Evolutionary conservation across 2,113 vertebrate genomes (phyloP).

Genomic region (Sorex fumeus): DNA sequence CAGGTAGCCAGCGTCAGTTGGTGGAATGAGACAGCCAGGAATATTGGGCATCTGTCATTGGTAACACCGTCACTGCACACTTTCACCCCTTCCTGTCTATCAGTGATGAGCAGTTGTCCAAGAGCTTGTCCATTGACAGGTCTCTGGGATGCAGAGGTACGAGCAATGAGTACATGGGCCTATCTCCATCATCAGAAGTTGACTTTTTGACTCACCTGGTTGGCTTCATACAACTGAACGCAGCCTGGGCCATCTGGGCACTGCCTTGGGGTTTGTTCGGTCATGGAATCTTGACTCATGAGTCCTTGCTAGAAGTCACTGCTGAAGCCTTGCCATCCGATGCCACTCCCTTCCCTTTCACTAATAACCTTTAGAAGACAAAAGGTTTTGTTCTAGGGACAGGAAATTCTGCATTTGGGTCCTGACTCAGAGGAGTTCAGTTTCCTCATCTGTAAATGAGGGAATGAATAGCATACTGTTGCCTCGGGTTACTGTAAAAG

Average conservation of each 20-base stretch:
- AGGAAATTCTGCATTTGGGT: background rate
- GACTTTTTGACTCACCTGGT: background rate
- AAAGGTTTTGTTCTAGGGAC: background rate
- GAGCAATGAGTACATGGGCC: background rate
- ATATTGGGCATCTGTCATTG: background rate
- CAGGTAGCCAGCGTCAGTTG: conserved; percentile 44
- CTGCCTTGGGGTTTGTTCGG: background rate
- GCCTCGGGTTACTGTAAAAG: background rate
- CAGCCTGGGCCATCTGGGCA: no score
- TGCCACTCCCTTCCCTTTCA: background rate
- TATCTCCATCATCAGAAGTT: background rate
- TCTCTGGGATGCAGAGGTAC: background rate
- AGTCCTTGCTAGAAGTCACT: background rate
- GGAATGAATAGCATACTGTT: background rate
- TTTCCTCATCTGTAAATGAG: conserved; percentile 6
- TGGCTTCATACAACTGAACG: background rate
- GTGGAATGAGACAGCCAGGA: background rate
- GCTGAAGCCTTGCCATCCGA: background rate
- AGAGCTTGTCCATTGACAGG: background rate
- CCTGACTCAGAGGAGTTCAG: background rate
- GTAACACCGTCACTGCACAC: background rate
- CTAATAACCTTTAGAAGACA: background rate
- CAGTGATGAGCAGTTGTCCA: background rate
- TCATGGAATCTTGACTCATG: background rate
- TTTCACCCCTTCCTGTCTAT: background rate